Evolutionary conservation across 2,797 vertebrate genomes (phyloP).

Genomic region (Ctenopoma kingsleyae): DNA sequence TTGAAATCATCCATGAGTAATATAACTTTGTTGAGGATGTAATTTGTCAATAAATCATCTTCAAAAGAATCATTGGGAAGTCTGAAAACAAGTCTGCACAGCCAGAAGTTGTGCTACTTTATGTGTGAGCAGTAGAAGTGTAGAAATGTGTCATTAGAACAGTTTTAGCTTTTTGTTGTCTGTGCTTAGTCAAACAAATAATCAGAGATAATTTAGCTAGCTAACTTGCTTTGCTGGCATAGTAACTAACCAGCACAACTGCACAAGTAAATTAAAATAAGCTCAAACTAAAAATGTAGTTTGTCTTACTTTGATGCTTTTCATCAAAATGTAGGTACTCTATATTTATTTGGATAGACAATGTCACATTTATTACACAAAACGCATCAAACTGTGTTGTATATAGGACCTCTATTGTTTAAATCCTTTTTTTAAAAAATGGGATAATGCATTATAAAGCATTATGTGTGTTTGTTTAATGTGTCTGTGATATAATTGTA

Average conservation of each 20-base stretch:
- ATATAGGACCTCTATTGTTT: too few species aligned
- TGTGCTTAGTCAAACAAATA: not conserved
- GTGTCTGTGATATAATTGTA: slow-evolving; percentile 37
- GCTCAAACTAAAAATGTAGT: too few species aligned
- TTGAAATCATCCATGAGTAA: slow-evolving; percentile 36
- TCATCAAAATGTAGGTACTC: too few species aligned
- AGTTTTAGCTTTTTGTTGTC: slow-evolving; percentile 8
- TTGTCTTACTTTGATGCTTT: not conserved
- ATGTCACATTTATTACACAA: too few species aligned
- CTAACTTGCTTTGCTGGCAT: too few species aligned
- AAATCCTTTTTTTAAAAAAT: too few species aligned
- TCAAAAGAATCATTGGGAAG: slow-evolving; percentile 13
- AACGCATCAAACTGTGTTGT: too few species aligned
- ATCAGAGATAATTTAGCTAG: not conserved
- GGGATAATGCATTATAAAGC: too few species aligned
- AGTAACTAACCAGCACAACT: not conserved
- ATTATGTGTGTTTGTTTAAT: not conserved
- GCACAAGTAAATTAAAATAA: not conserved
- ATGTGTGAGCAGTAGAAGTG: not conserved
- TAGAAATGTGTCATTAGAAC: not conserved
- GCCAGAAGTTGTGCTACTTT: not conserved
- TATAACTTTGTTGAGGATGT: slow-evolving; percentile 13
- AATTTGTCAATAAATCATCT: slow-evolving; percentile 19
- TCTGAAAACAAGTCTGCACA: slow-evolving; percentile 18
- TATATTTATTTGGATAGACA: too few species aligned